Evolutionary conservation across 2,888 invertebrate species (phyloP), one percentile per base, ranked within the genome.

Genomic region (Ormyrus labotus): DNA sequence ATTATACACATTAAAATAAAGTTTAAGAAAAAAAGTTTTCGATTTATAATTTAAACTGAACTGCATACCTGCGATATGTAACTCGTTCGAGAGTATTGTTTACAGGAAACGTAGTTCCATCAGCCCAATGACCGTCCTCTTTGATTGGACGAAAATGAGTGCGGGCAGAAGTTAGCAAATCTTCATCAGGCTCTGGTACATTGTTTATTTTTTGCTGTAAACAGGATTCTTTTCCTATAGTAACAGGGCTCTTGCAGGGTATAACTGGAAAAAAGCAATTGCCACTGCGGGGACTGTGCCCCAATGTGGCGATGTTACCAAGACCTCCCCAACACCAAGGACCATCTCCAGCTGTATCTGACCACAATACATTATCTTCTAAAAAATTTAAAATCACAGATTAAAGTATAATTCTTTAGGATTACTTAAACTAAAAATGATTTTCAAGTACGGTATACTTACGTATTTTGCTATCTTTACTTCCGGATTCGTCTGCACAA

Each of bases 101-200:
- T 2, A 95, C 94, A 84, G 94, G 92, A 91, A 96, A 96, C 13
- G 95, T 94, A 85, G 95, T 94, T 70, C 96, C 96, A 90, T 96
- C 95, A 51, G 92, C 93, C 88, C 92, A 93, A 74, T 90, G 89
- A 51, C 91, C 91, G 89, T 93, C 92, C 85, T 93, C 93, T 85
- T 94, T 93, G 85, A 97, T 96, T 13, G 97, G 96, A 84, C 94
- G 94, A 92, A 97, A 97, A 91, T 97, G 97, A 80, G 96, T 96
- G 83, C 94, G 94, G 83, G 94, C 93, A 7, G 96, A 95, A 19
- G 95, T 95, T 82, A 96, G 92, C 84, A 96, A 91, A 90, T 96
- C 95, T 88, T 96, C 96, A 84, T 93, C 92, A 63, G 89, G 87
- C 77, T 90, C 90, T 68, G 78, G 71, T 75, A 75, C 34, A 58